A percentile compares a stretch with the other conserved stretches of the same genome.
These are phyloP conservation scores for Monomorium pharaonis DNA, from an alignment of 1,140 invertebrate species.

Conservation along the genomic window DNA sequence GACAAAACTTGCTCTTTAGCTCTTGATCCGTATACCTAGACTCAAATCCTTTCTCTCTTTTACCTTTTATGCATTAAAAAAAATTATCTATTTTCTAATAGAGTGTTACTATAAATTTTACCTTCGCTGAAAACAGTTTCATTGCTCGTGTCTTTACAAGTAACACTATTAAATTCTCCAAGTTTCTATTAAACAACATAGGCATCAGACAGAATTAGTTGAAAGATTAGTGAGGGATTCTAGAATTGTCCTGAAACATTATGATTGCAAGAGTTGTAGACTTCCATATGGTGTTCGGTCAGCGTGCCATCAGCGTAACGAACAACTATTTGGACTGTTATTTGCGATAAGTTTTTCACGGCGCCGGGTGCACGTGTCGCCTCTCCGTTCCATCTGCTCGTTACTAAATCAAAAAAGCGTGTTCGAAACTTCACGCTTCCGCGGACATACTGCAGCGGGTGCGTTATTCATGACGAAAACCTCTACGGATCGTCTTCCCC, in stretches of 20 bases:
- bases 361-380: constrained; percentile 34
- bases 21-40: too few species aligned
- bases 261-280: constrained; percentile 16
- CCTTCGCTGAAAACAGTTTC: not conserved
- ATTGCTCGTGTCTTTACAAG: not conserved
- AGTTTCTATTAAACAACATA: not conserved
- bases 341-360: constrained; percentile 53
- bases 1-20: not conserved
- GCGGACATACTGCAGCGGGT: constrained; percentile 55
- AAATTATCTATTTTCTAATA: not conserved
- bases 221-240: not conserved
- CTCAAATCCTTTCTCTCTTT: not conserved
- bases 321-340: constrained; percentile 55
- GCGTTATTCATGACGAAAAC: constrained; percentile 73
- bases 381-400: constrained; percentile 52
- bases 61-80: not conserved
- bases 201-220: not conserved
- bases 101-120: not conserved
- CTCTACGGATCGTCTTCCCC: constrained; percentile 65
- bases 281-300: constrained; percentile 45
- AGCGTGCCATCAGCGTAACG: constrained; percentile 42
- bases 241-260: constrained; percentile 15
- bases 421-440: constrained; percentile 54
- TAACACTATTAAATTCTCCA: not conserved
- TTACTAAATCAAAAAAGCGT: constrained; percentile 52